Base-by-base conservation (phyloP, 2,888 invertebrate genomes). In the Eupithecia insigniata region DNA sequence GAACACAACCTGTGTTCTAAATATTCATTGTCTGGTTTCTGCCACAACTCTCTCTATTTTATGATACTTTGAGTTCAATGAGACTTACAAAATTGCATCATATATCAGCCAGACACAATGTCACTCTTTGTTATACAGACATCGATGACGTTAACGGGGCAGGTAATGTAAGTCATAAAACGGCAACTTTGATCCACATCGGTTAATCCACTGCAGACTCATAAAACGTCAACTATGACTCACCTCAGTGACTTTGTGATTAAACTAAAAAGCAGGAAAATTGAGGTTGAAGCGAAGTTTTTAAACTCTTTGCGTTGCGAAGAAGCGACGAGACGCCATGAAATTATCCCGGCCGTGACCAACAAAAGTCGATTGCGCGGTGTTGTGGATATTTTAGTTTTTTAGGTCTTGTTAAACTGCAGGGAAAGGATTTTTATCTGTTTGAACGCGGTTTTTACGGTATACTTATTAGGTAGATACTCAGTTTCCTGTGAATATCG, bases 241-340 rank as follows among this genome's bases (percentile, higher is more conserved):
- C 55, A 55, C 55, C 55, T 12, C 4, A 12, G 22, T 39, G 14
- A 64, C 64, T n/a, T 62, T 36, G 34, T 64, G 55, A 55, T 43
- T 3, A 30, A 46, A 43, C 28, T 43, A 43, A 43, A 66, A 43
- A 66, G 43, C 43, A 46, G n/a, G 64, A 64, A 64, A 64, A 64
- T 64, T 64, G 62, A 10, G 62, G 32, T 62, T n/a, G 34, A n/a
- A 64, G 36, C 36, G 2, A 36, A n/a, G 62, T 22, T 55, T 36
- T 64, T 26, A 64, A 64, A 64, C 36, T 39, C 64, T 64, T 62
- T n/a, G 14, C 36, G 34, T 22, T 32, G 5, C 32, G 6, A 34
- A 22, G 36, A 36, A 18, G 32, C n/a, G 10, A 8, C 8, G 3
- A 60, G 18, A n/a, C 34, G 22, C 30, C 22, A 30, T 62, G 16